Evolutionary conservation across 2,888 invertebrate genomes (phyloP).

Genomic region (Melanostoma scalare): DNA sequence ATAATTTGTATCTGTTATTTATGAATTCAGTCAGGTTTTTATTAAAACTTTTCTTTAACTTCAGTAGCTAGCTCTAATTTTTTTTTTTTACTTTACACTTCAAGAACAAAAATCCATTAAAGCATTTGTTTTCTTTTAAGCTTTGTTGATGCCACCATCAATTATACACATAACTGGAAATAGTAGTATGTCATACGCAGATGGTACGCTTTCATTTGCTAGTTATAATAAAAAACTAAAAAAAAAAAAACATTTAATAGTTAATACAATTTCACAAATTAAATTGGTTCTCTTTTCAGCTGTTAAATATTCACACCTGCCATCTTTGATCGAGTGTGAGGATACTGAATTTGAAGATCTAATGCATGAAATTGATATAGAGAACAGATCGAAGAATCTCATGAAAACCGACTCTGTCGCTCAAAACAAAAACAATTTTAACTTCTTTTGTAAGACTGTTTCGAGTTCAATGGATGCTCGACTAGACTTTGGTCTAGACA

Average conservation of each 20-base stretch:
- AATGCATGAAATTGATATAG: slow-evolving; percentile 87
- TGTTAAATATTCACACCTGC: slow-evolving; percentile 83
- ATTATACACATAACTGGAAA: slow-evolving; percentile 64
- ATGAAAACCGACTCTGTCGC: slow-evolving; percentile 83
- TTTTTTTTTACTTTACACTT: slow-evolving; percentile 15
- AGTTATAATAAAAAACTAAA: not conserved
- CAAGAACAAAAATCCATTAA: slow-evolving; percentile 41
- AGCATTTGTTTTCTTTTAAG: slow-evolving; percentile 57
- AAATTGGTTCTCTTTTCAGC: slow-evolving; percentile 71
- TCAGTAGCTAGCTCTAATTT: not conserved
- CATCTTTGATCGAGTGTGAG: slow-evolving; percentile 90
- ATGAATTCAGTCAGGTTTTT: too few species aligned
- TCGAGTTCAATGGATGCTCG: slow-evolving; percentile 90
- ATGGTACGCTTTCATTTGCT: slow-evolving; percentile 63
- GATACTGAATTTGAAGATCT: slow-evolving; percentile 92
- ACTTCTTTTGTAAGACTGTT: slow-evolving; percentile 82
- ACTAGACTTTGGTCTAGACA: slow-evolving; percentile 90
- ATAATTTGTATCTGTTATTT: too few species aligned
- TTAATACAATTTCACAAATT: slow-evolving; percentile 5
- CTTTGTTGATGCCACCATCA: slow-evolving; percentile 62
- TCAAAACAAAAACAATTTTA: slow-evolving; percentile 80
- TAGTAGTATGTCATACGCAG: slow-evolving; percentile 70
- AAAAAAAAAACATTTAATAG: not conserved
- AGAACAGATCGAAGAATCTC: slow-evolving; percentile 85
- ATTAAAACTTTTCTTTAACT: too few species aligned